phyloP scores from a whole-genome alignment of 2,797 vertebrate genomes.

The Hyperoplus lanceolatus region DNA sequence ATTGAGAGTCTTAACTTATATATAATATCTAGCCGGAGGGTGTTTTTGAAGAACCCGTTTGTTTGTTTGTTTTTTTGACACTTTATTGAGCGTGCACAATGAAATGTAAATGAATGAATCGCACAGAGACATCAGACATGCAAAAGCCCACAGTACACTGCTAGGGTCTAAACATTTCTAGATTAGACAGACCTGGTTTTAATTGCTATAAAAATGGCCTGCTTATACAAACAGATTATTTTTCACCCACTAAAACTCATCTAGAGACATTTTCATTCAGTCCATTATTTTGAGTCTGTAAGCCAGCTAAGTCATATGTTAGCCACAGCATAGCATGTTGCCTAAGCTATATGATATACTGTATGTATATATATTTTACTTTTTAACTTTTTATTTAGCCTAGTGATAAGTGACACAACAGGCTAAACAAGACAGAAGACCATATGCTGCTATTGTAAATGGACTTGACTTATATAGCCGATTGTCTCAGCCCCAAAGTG shows the following conservation, averaged over 20 bases:
- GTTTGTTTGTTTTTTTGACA: neutral
- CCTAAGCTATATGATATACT: too few relatives aligned
- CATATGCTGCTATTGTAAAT: too few relatives aligned
- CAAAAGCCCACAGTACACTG: neutral
- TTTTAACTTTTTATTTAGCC: too few relatives aligned
- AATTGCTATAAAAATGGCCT: neutral
- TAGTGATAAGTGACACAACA: too few relatives aligned
- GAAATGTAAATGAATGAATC: too few relatives aligned
- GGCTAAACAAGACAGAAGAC: too few relatives aligned
- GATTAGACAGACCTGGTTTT: neutral
- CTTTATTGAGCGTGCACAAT: slow-evolving; percentile 9
- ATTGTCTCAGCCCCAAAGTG: too few relatives aligned
- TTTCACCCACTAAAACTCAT: neutral
- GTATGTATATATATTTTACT: too few relatives aligned
- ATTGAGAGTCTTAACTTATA: slow-evolving; percentile 44
- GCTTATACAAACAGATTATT: neutral
- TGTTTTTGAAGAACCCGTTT: slow-evolving; percentile 22
- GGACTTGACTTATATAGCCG: too few relatives aligned
- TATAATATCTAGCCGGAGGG: neutral
- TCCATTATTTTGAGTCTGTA: neutral
- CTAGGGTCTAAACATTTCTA: neutral
- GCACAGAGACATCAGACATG: slow-evolving; percentile 20
- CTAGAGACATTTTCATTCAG: neutral
- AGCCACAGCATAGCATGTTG: too few relatives aligned
- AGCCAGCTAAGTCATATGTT: neutral